Percentiles rank a stretch among this genome's conserved stretches.
Conservation (phyloP, 2,888 invertebrate species). For the Drosophila fulvimacula region DNA sequence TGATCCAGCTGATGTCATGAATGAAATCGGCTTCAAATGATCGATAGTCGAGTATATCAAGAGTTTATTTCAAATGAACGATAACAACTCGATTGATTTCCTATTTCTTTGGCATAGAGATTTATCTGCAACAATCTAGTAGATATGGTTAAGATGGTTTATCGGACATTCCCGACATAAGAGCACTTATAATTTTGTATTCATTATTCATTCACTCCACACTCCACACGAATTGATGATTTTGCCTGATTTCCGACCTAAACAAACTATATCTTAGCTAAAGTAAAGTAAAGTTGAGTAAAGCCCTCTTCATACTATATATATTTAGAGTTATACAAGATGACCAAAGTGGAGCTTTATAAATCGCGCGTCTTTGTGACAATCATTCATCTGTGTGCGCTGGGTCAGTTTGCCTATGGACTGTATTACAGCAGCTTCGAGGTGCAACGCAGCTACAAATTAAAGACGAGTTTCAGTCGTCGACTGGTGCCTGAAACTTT, state of each 20-base stretch:
- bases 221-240: constrained; percentile 28
- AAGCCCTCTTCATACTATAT: not conserved
- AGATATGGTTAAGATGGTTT: not conserved
- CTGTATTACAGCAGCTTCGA: constrained; percentile 86
- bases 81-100: no score
- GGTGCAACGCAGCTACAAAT: constrained; percentile 78
- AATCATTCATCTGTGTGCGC: constrained; percentile 83
- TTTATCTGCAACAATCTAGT: not conserved
- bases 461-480: constrained; percentile 69
- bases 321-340: constrained; percentile 57
- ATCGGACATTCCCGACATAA: not conserved
- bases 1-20: no score
- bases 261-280: not conserved
- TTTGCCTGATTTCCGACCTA: constrained; percentile 6
- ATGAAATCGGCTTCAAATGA: no score
- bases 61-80: no score
- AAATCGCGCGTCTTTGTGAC: constrained; percentile 84
- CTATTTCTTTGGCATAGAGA: no score
- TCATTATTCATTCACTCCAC: not conserved
- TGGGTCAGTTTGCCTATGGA: constrained; percentile 83
- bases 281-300: not conserved
- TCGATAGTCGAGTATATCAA: not conserved
- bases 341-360: constrained; percentile 85
- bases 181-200: no score
- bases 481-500: constrained; percentile 83